phyloP scores from a whole-genome alignment of 2,888 invertebrate genomes.

The Eupeodes latifasciatus region DNA sequence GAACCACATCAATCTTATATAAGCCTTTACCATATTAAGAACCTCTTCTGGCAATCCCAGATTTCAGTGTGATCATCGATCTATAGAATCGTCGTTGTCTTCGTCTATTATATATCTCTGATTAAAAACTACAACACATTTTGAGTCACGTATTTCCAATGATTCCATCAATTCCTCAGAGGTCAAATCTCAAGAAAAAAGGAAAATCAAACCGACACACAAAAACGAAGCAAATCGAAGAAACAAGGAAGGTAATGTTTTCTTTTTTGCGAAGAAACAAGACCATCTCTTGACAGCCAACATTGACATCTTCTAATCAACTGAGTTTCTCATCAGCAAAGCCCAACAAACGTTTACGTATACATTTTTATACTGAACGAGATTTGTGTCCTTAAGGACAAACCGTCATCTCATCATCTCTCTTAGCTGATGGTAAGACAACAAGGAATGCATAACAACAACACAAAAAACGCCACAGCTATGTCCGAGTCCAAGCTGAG shows the following conservation, averaged over 20 bases:
- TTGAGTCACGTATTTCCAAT: conserved; percentile 37
- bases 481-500: background rate
- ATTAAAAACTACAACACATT: conserved; percentile 24
- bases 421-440: background rate
- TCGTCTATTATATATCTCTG: background rate
- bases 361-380: background rate
- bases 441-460: background rate
- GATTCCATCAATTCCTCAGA: conserved; percentile 29
- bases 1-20: background rate
- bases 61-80: background rate
- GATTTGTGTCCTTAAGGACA: conserved; percentile 48
- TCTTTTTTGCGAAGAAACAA: background rate
- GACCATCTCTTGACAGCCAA: conserved; percentile 20
- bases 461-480: background rate
- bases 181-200: background rate
- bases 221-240: background rate
- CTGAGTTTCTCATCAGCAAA: conserved; percentile 14
- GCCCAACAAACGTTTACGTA: background rate
- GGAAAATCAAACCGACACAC: no score
- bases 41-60: conserved; percentile 1
- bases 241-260: conserved; percentile 7
- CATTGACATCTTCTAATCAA: conserved; percentile 33
- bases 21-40: conserved; percentile 1
- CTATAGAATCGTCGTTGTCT: no score
- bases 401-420: background rate